These are phyloP conservation scores for Molorchus minor DNA, from an alignment of 2,888 invertebrate species.

Conservation along the genomic window DNA sequence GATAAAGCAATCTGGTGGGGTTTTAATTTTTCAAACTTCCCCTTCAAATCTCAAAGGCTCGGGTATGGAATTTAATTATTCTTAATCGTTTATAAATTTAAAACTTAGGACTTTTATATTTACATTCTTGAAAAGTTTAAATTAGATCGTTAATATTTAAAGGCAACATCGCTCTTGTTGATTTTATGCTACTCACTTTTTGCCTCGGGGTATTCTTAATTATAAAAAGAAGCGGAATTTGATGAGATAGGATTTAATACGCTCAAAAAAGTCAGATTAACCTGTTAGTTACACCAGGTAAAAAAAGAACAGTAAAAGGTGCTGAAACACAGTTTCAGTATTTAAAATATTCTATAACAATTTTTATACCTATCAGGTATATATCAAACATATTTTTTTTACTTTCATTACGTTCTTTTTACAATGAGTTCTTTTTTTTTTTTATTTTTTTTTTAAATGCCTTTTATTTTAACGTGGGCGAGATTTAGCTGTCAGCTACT, in stretches of 20 bases:
- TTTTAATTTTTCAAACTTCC: neutral
- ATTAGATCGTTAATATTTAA: conserved; percentile 27
- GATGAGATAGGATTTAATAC: conserved; percentile 10
- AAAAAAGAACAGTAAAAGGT: too few relatives aligned
- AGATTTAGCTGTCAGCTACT: too few relatives aligned
- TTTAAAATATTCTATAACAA: too few relatives aligned
- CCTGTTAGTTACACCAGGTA: neutral
- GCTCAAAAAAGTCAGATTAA: conserved; percentile 10
- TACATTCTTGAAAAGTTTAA: conserved; percentile 22
- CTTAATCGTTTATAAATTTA: conserved; percentile 26
- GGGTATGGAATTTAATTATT: conserved; percentile 17
- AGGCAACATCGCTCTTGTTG: conserved; percentile 19
- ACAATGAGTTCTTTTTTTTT: too few relatives aligned
- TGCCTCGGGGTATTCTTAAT: conserved; percentile 15
- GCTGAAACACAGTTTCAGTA: too few relatives aligned
- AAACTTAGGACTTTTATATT: conserved; percentile 26
- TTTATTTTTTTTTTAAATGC: too few relatives aligned
- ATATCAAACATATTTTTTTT: too few relatives aligned
- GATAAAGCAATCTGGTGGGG: too few relatives aligned
- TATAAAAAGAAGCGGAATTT: conserved; percentile 2
- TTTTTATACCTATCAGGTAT: too few relatives aligned
- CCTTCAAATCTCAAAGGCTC: neutral
- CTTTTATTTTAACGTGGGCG: too few relatives aligned
- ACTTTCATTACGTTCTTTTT: too few relatives aligned
- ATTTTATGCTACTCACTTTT: conserved; percentile 17